These are phyloP conservation scores for Hydropotes inermis DNA, from an alignment of 2,113 vertebrate genomes.

Conservation along the genomic window DNA sequence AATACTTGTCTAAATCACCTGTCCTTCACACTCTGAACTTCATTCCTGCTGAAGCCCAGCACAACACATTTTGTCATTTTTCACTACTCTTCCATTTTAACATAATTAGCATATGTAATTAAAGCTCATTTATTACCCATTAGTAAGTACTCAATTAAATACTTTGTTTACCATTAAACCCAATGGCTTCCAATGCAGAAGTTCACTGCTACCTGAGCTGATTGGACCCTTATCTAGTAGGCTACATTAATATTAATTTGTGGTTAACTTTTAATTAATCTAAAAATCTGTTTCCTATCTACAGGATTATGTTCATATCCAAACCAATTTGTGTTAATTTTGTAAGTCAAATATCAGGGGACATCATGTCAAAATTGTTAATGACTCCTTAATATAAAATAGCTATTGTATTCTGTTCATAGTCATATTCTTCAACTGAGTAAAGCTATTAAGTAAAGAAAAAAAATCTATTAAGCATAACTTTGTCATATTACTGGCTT, in stretches of 20 bases:
- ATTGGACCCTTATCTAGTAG: not conserved
- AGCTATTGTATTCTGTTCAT: conserved; percentile 39
- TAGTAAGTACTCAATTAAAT: conserved; percentile 16
- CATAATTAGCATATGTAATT: conserved; percentile 36
- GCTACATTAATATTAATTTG: conserved; percentile 63
- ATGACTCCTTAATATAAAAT: conserved; percentile 49
- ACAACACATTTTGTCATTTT: not conserved
- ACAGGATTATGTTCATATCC: conserved; percentile 24
- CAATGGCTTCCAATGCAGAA: not conserved
- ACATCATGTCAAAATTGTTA: conserved; percentile 61
- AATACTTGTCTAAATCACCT: not conserved
- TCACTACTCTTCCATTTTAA: not conserved
- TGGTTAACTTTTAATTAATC: conserved; percentile 44
- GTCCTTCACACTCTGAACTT: not conserved
- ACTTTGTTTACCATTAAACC: conserved; percentile 28
- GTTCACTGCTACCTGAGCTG: not conserved
- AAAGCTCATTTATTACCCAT: conserved; percentile 27
- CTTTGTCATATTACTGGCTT: not conserved
- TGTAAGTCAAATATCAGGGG: conserved; percentile 57
- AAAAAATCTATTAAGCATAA: conserved; percentile 31
- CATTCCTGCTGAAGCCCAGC: not conserved
- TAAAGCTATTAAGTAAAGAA: conserved; percentile 48
- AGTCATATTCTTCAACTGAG: not conserved
- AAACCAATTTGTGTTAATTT: conserved; percentile 70
- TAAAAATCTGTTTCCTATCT: conserved; percentile 52